Evolutionary conservation across 1,140 invertebrate genomes (phyloP), one percentile per base, ranked within the genome.

Genomic region (Medauroidea extradentata): DNA sequence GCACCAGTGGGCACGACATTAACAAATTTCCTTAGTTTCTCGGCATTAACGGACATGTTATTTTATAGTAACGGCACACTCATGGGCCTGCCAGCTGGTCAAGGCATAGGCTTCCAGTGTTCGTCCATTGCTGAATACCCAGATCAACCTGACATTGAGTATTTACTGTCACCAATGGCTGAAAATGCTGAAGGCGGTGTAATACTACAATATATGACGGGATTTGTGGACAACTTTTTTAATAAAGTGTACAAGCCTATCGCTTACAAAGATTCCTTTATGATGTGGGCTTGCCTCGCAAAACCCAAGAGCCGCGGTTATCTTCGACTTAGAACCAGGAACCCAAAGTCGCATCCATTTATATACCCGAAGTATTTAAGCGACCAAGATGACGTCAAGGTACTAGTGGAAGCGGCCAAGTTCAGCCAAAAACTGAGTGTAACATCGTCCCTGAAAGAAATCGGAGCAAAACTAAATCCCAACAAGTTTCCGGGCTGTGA

Each of bases 361-460:
- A 89, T 98, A n/a, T 89, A 92, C 71, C 93, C 95, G 0, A 94
- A 94, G 67, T 96, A 96, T 67, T 90, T 96, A 67, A 85, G 88
- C 0, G 84, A 92, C 62, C 84, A 83, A 58, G 83, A 89, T 64
- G 91, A 94, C 62, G 80, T 93, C 13, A 75, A 85, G 61, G 80
- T 87, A 0, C 67, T 94, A 3, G 85, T 87, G 0, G 89, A 93
- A 67, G 53, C 16, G 9, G 25, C 19, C 16, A 43, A 21, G 11
- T 2, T 14, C 7, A 19, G 23, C 24, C 0, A 7, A 24, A 19
- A 38, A 19, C 18, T 55, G 1, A 19, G 9, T 3, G 23, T 29
- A 13, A 44, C 53, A 5, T 16, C 8, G 5, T 4, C 53, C 13
- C 3, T 55, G 39, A 43, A 11, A 11, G 5, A 55, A n/a, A n/a